phyloP scores from a whole-genome alignment of 2,113 vertebrate genomes.

The Burhinus bistriatus region DNA sequence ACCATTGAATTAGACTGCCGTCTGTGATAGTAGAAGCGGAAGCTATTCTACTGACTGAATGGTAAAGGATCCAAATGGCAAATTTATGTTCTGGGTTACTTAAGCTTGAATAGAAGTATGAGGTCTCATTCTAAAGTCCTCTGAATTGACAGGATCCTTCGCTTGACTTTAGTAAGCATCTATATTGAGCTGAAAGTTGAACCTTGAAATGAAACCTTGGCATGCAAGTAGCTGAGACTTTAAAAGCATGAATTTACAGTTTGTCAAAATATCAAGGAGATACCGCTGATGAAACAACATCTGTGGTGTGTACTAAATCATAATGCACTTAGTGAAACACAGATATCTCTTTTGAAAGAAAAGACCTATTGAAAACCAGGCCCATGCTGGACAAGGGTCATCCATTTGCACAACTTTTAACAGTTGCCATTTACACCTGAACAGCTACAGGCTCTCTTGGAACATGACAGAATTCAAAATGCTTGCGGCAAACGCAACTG shows the following conservation, averaged over 20 bases:
- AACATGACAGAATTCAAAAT: neutral
- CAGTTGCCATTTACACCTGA: neutral
- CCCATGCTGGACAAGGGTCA: neutral
- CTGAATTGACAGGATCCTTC: neutral
- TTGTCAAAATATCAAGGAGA: slow-evolving; percentile 18
- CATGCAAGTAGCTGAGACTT: neutral
- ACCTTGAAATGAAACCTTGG: slow-evolving; percentile 28
- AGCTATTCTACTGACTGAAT: neutral
- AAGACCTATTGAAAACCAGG: neutral
- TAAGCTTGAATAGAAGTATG: neutral
- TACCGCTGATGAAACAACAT: neutral
- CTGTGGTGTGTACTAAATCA: neutral
- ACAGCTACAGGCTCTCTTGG: neutral
- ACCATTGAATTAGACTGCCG: neutral
- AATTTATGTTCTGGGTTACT: neutral
- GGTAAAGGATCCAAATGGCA: neutral
- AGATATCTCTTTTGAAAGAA: neutral
- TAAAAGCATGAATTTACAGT: slow-evolving; percentile 34
- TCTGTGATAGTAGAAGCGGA: neutral
- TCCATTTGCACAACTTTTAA: neutral
- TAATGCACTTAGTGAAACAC: neutral
- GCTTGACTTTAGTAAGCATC: neutral
- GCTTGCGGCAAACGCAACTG: neutral
- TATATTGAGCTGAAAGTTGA: neutral
- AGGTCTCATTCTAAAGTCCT: neutral